Evolutionary conservation across 2,113 vertebrate species (phyloP).

Genomic region (Oxyruncus cristatus): DNA sequence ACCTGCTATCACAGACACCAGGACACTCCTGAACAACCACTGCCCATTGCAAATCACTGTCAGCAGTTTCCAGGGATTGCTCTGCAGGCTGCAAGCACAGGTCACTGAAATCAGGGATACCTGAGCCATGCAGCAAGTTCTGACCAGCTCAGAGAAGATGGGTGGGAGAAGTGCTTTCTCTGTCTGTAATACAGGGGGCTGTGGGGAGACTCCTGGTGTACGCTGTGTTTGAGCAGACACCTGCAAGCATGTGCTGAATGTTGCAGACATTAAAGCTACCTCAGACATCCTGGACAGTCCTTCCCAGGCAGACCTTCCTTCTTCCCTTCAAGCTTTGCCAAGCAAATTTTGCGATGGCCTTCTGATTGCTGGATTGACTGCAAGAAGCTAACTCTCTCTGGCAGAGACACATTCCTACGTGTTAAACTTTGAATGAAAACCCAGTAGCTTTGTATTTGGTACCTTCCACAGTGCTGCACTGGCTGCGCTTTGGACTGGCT

Average conservation of each 20-base stretch:
- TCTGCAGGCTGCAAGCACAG: neutral
- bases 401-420: neutral
- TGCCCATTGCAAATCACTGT: neutral
- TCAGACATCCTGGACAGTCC: neutral
- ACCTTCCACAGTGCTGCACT: neutral
- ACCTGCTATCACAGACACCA: neutral
- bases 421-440: neutral
- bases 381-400: neutral
- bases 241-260: rapidly evolving
- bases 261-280: neutral
- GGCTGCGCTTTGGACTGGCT: neutral
- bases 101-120: neutral
- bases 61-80: neutral
- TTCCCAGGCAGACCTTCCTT: neutral
- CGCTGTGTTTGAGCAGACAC: neutral
- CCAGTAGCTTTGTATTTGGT: neutral
- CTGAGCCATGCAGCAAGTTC: neutral
- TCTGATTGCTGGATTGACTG: neutral
- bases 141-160: neutral
- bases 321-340: neutral
- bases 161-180: neutral
- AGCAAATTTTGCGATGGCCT: neutral
- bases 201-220: neutral
- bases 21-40: neutral
- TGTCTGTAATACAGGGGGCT: neutral